Evolutionary conservation across 2,113 vertebrate species (phyloP).

Genomic region (Fregata magnificens): DNA sequence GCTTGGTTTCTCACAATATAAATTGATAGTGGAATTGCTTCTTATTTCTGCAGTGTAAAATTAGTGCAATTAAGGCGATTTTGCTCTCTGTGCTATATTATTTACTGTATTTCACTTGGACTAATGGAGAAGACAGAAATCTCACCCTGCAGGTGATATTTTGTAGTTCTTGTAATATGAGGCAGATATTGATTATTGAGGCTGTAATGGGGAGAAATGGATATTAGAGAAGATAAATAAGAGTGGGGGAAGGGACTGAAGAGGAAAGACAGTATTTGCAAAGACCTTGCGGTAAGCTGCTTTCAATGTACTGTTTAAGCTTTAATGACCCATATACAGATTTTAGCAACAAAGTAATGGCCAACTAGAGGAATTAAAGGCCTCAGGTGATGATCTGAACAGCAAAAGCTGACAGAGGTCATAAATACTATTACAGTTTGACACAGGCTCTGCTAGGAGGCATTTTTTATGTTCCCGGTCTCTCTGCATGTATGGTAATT

Average conservation of each 20-base stretch:
- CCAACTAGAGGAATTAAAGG: neutral
- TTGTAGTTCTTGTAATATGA: neutral
- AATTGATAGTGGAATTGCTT: neutral
- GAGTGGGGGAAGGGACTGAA: neutral
- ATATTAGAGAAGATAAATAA: constrained; percentile 1
- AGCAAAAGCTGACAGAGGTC: neutral
- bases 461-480: neutral
- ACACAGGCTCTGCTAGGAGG: neutral
- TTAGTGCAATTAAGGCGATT: neutral
- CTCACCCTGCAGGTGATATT: neutral
- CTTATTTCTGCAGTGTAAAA: neutral
- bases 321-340: constrained; percentile 5
- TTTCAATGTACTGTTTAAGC: neutral
- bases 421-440: neutral
- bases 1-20: neutral
- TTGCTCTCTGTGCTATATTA: neutral
- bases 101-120: neutral
- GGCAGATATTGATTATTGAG: neutral
- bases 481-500: neutral
- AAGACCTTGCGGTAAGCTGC: neutral
- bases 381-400: neutral
- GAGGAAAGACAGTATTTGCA: neutral
- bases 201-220: neutral
- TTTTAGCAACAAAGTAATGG: neutral
- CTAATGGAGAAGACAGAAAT: neutral